These are phyloP conservation scores for Tadarida brasiliensis DNA, from an alignment of 2,797 vertebrate species.

Conservation along the genomic window DNA sequence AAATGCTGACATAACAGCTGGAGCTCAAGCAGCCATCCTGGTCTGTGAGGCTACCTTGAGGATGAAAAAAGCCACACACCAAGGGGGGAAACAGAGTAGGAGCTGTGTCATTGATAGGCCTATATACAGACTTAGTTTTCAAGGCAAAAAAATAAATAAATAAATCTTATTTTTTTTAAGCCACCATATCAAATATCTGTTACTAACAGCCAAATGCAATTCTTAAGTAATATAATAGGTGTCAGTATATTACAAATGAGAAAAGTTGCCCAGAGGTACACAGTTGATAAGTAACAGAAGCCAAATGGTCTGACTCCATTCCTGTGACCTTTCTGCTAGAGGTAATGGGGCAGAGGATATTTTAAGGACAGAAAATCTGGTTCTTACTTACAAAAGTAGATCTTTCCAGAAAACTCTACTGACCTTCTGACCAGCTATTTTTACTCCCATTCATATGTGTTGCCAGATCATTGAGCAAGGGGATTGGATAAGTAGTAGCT, in stretches of 20 bases:
- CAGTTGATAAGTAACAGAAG: slow-evolving; percentile 29
- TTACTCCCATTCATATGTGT: not conserved
- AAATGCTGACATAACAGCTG: slow-evolving; percentile 18
- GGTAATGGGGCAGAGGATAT: slow-evolving; percentile 35
- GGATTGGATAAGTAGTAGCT: not conserved
- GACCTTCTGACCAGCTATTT: slow-evolving; percentile 51
- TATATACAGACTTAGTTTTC: not conserved
- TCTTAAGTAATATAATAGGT: not conserved
- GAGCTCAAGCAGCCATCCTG: not conserved
- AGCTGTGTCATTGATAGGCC: not conserved
- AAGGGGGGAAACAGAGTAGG: not conserved
- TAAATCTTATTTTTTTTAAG: slow-evolving; percentile 15
- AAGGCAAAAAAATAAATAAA: slow-evolving; percentile 13
- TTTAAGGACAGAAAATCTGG: slow-evolving; percentile 60
- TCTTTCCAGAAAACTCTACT: slow-evolving; percentile 23
- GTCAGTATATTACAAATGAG: not conserved
- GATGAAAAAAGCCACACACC: not conserved
- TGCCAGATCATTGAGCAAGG: not conserved
- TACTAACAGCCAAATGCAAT: not conserved
- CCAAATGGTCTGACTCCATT: not conserved
- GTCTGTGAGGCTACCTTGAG: not conserved
- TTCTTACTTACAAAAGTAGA: slow-evolving; percentile 51
- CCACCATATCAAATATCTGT: slow-evolving; percentile 28
- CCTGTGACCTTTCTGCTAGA: slow-evolving; percentile 63
- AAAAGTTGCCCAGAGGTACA: not conserved